These are phyloP conservation scores for Phortica okadai DNA, from an alignment of 2,888 invertebrate genomes.

Conservation along the genomic window DNA sequence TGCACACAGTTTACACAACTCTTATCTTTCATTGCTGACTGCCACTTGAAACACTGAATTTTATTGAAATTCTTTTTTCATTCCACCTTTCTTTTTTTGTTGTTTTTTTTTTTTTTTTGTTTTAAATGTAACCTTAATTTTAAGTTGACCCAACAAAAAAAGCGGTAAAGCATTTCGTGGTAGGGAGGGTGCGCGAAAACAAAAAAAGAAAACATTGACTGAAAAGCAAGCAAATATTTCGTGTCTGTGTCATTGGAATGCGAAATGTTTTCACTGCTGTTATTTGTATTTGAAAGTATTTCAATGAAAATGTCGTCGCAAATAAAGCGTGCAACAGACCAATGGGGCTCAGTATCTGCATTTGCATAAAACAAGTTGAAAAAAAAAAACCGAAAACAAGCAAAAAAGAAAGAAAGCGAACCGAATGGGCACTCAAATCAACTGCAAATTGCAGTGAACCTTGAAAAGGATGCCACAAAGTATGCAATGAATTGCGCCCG, in stretches of 20 bases:
- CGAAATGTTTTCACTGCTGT: neutral
- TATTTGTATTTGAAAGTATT: slow-evolving; percentile 23
- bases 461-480: slow-evolving; percentile 34
- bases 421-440: neutral
- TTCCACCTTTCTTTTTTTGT: slow-evolving; percentile 56
- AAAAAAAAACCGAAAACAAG: neutral
- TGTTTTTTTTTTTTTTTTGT: slow-evolving; percentile 31
- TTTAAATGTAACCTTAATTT: slow-evolving; percentile 37
- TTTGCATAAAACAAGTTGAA: slow-evolving; percentile 11
- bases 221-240: slow-evolving; percentile 10
- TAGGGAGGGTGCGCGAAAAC: neutral
- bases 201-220: neutral
- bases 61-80: slow-evolving; percentile 59
- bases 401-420: neutral
- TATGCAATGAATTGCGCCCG: slow-evolving; percentile 36
- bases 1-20: neutral
- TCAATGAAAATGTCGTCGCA: slow-evolving; percentile 20
- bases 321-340: slow-evolving; percentile 28
- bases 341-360: neutral
- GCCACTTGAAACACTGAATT: slow-evolving; percentile 54
- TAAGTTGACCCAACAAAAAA: slow-evolving; percentile 50
- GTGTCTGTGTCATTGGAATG: slow-evolving; percentile 8
- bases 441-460: slow-evolving; percentile 30
- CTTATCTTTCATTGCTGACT: neutral
- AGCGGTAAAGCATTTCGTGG: neutral